Percentiles rank a stretch among this genome's conserved stretches.
These are phyloP conservation scores for Chelon auratus DNA, from an alignment of 2,797 vertebrate genomes.

Conservation along the genomic window DNA sequence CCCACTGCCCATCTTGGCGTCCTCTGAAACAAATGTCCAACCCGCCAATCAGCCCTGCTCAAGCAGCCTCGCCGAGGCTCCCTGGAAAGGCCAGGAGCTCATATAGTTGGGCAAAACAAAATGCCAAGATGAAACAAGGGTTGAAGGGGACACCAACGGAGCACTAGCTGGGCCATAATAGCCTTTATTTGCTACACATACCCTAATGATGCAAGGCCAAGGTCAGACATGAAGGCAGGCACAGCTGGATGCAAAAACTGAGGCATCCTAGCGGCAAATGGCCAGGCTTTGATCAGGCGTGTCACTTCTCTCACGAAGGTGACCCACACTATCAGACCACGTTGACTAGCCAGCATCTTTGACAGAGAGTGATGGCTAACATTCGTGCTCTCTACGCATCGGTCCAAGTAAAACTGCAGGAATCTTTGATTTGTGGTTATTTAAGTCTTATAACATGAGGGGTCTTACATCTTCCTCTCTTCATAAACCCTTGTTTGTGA, in stretches of 20 bases:
- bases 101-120: constrained; percentile 44
- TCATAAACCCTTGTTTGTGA: constrained; percentile 51
- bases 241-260: constrained; percentile 71
- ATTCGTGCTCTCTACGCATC: constrained; percentile 17
- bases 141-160: constrained; percentile 69
- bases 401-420: constrained; percentile 47
- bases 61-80: constrained; percentile 36
- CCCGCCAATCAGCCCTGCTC: constrained; percentile 23
- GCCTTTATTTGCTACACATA: constrained; percentile 75
- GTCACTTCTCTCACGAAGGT: constrained; percentile 79
- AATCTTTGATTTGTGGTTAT: constrained; percentile 47
- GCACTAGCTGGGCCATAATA: constrained; percentile 62
- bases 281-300: constrained; percentile 81
- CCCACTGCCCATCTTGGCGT: constrained; percentile 31
- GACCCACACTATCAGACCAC: constrained; percentile 69
- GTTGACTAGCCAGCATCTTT: constrained; percentile 41
- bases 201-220: constrained; percentile 68
- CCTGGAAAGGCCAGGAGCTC: constrained; percentile 37
- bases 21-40: constrained; percentile 40
- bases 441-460: constrained; percentile 51
- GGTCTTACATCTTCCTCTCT: constrained; percentile 1
- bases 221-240: constrained; percentile 71
- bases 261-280: constrained; percentile 74
- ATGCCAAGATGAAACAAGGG: constrained; percentile 70
- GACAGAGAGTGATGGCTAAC: constrained; percentile 32